Evolutionary conservation across 2,113 vertebrate genomes (phyloP), one percentile per base, ranked within the genome.

Genomic region (Elanus axillaris): DNA sequence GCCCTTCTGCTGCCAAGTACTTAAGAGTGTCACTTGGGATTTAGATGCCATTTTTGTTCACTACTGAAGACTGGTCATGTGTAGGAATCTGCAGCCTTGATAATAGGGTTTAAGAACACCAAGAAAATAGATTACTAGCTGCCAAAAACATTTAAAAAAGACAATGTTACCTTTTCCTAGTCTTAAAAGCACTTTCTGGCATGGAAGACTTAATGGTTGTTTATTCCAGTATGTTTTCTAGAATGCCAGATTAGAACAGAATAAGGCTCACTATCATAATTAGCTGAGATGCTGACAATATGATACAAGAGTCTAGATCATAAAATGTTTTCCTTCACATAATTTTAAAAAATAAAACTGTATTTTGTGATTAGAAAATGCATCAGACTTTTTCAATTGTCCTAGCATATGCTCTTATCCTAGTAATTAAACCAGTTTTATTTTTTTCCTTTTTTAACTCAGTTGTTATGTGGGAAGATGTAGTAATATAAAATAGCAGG

Each of bases 1-100:
- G 94, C 95, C 96, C 97, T 96, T 97, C 94, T 97, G 97, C 95
- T 96, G 96, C 97, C 98, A 97, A 97, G 97, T 95, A 80, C 96
- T 97, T 97, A 96, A 96, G 96, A 96, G 94, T 94, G 97, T 97
- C 97, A 95, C 94, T 93, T 90, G 93, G 94, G 96, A 98, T 97
- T 96, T 96, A 96, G 94, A 97, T 95, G 97, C 96, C 97, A 95
- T 95, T 98, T 97, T 95, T 96, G 93, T 96, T 98, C 92, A 90
- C 90, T 89, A 64, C 96, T 90, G 91, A 96, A 93, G 95, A 84
- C 95, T 84, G 91, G 96, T 97, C 95, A 97, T 97, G 97, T 98
- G 97, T 93, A 95, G 94, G 96, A 97, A 98, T 96, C 96, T 90
- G 87, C 85, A 89, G 94, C 81, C 88, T 89, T 95, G 87, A 96